These are phyloP conservation scores for Podargus strigoides DNA, from an alignment of 2,797 vertebrate species.

Conservation along the genomic window DNA sequence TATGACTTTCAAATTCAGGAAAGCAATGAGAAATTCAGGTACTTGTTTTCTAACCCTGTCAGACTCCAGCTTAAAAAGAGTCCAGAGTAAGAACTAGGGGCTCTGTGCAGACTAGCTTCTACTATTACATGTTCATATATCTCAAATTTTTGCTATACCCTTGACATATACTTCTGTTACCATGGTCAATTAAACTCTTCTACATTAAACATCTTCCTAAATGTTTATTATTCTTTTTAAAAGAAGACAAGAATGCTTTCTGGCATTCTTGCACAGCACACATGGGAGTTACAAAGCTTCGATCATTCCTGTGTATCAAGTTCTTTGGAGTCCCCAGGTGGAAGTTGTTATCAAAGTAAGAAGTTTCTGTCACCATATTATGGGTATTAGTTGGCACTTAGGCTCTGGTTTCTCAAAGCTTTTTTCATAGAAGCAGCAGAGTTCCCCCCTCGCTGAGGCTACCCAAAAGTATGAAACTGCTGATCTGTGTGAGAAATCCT, in stretches of 20 bases:
- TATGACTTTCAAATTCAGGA: not conserved
- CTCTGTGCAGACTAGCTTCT: not conserved
- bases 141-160: not conserved
- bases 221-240: not conserved
- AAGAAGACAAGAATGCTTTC: not conserved
- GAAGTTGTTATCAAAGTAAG: not conserved
- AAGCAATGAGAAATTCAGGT: not conserved
- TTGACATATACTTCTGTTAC: not conserved
- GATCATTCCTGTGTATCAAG: not conserved
- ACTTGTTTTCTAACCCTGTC: not conserved
- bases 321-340: not conserved
- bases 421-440: not conserved
- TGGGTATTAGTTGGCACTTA: not conserved
- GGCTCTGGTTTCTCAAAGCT: not conserved
- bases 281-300: not conserved
- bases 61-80: not conserved
- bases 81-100: not conserved
- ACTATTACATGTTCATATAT: not conserved
- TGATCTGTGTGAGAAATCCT: not conserved
- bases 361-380: not conserved
- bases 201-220: not conserved
- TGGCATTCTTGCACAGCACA: not conserved
- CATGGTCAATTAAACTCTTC: not conserved
- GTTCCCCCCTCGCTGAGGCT: not conserved
- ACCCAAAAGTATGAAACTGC: not conserved